phyloP scores from a whole-genome alignment of 2,113 vertebrate genomes.

The Myotis brandtii region DNA sequence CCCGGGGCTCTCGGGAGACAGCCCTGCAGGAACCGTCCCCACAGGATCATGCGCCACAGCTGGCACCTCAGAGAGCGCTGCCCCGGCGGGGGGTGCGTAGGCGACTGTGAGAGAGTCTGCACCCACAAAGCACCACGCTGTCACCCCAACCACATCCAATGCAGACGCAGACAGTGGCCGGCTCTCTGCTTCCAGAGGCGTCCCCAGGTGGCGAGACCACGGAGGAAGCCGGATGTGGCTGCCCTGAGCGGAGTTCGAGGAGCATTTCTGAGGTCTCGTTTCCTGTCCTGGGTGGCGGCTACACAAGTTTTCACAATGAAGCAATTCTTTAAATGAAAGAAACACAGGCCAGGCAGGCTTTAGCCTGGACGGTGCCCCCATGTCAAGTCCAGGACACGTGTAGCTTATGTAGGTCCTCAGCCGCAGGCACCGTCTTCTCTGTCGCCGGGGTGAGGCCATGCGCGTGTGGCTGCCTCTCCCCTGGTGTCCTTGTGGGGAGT shows the following conservation, averaged over 20 bases:
- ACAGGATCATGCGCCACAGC: not conserved
- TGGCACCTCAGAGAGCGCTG: accelerated
- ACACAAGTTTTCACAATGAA: not conserved
- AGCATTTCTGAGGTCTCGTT: not conserved
- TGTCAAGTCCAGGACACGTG: not conserved
- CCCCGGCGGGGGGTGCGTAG: not conserved
- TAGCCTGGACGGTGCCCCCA: not conserved
- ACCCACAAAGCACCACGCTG: accelerated
- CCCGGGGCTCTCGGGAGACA: not conserved
- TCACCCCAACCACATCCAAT: accelerated
- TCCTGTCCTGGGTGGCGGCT: not conserved
- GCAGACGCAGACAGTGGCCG: accelerated
- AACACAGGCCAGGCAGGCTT: not conserved
- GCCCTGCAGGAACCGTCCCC: accelerated
- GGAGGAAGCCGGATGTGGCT: not conserved
- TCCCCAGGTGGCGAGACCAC: not conserved
- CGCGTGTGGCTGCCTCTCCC: not conserved
- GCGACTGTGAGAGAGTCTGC: accelerated
- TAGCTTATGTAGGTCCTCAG: not conserved
- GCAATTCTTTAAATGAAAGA: not conserved
- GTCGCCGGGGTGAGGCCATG: not conserved
- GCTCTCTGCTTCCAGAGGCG: not conserved
- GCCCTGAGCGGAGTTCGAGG: not conserved
- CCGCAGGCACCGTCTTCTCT: accelerated
- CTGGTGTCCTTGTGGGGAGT: not conserved